Percentiles rank a stretch among this genome's conserved stretches.
phyloP scores from a whole-genome alignment of 1,140 invertebrate species.

The Cydia pomonella region DNA sequence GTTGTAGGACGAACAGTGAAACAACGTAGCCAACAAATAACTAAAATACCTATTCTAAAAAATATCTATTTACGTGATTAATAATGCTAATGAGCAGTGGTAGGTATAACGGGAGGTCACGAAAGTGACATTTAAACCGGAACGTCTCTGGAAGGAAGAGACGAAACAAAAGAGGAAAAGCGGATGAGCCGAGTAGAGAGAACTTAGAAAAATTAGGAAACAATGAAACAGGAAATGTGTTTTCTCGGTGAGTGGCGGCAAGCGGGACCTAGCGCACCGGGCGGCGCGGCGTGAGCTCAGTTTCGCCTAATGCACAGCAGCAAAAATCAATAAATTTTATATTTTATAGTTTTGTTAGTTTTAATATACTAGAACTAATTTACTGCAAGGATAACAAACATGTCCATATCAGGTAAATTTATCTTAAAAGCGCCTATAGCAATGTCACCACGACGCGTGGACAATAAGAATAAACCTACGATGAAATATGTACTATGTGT shows the following conservation, averaged over 20 bases:
- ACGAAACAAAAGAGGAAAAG: slow-evolving; percentile 62
- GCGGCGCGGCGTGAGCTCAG: background rate
- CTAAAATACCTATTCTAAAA: no score
- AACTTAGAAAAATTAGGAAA: slow-evolving; percentile 66
- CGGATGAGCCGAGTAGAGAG: slow-evolving; percentile 48
- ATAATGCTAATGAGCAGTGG: no score
- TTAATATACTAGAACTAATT: no score
- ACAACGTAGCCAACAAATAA: no score
- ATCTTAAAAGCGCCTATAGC: background rate
- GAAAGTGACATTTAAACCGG: slow-evolving; percentile 69
- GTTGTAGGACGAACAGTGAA: no score
- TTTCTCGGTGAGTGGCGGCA: slow-evolving; percentile 43
- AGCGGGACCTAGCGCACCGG: slow-evolving; percentile 1
- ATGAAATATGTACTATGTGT: no score
- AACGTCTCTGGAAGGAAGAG: slow-evolving; percentile 56
- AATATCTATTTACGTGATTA: no score
- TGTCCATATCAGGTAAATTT: background rate
- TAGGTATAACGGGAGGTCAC: background rate
- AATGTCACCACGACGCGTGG: no score
- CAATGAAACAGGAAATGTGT: slow-evolving; percentile 62
- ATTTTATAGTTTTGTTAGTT: no score
- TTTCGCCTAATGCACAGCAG: background rate
- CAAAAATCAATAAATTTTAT: no score
- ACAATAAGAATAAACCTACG: no score
- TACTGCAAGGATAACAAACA: no score